A percentile compares a stretch with the other conserved stretches of the same genome.
These are phyloP conservation scores for Koerneria pararmatus DNA, from an alignment of 2,888 invertebrate species.

Conservation along the genomic window DNA sequence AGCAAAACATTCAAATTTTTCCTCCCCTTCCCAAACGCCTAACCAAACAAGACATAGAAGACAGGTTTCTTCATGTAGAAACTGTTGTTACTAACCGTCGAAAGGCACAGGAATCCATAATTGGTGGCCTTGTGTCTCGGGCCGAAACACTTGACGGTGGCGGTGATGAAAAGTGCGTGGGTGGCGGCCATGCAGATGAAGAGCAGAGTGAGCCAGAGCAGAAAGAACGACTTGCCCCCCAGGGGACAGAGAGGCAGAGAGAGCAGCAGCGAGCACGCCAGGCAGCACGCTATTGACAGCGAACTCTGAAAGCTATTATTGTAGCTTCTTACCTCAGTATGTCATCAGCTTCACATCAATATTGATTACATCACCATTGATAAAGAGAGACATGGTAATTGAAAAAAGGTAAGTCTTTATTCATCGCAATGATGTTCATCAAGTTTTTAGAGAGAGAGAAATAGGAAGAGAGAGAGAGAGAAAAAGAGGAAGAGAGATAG, in stretches of 20 bases:
- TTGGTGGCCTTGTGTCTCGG: constrained; percentile 51
- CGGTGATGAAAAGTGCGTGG: constrained; percentile 57
- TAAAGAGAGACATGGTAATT: too few species aligned
- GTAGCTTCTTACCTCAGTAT: not conserved
- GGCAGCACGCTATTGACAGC: constrained; percentile 49
- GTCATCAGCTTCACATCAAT: too few species aligned
- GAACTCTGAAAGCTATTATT: constrained; percentile 58
- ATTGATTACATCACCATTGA: too few species aligned
- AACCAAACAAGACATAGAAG: too few species aligned
- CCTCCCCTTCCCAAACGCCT: too few species aligned
- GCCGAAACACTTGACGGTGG: constrained; percentile 56
- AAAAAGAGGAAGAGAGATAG: too few species aligned
- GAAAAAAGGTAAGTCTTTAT: too few species aligned
- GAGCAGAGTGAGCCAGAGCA: constrained; percentile 17
- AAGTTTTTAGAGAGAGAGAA: too few species aligned
- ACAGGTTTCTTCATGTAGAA: too few species aligned
- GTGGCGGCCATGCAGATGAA: constrained; percentile 50
- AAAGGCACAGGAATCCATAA: constrained; percentile 52
- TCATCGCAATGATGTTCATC: too few species aligned
- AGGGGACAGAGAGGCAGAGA: constrained; percentile 51
- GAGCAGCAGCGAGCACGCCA: constrained; percentile 50
- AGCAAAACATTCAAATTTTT: too few species aligned
- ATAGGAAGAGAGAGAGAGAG: too few species aligned
- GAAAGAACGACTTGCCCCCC: constrained; percentile 22
- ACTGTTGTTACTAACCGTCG: constrained; percentile 53